Evolutionary conservation across 1,140 invertebrate genomes (phyloP), one percentile per base, ranked within the genome.

Genomic region (Teleopsis dalmanni): DNA sequence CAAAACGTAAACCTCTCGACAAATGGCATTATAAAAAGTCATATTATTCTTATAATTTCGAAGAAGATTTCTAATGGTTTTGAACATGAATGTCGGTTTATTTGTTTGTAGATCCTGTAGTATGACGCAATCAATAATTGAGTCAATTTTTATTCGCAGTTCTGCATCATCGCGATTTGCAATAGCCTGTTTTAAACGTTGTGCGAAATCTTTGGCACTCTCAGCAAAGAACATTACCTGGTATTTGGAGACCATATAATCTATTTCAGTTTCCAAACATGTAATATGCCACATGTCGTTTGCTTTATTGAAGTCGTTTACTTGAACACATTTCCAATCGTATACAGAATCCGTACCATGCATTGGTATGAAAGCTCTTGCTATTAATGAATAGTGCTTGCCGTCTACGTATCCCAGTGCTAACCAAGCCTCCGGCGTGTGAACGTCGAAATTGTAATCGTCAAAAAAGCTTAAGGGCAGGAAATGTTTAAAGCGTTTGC

Each of bases 221-320:
- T 69, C 65, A 18, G 65, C 65, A 6, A 69, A 22, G 37, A 69
- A 69, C 62, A 65, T 69, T 18, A 69, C 60, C 41, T 69, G 62
- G 9, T 68, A 45, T 47, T 57, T 65, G 4, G 62, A 60, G 6
- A 69, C 54, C 31, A 52, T 29, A 6, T 68, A 68, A 3, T 23
- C 57, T 23, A 41, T 52, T 5, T 59, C 59, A 16, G 65, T 62
- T 21, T 57, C 50, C 25, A 69, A 27, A 0, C 56, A 57, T 2
- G 51, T 44, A 0, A 63, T 44, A 1, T 54, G 59, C 60, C 62
- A 69, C 9, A 57, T 37, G 31, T 51, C 44, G 10, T 53, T 52
- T 0, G 56, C 53, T 6, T 45, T 16, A 25, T 62, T 51, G 26
- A 59, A 60, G 1, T 52, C 50, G 5, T 44, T 56, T 0, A 69